Evolutionary conservation across 2,888 invertebrate species (phyloP).

Genomic region (Oscheius sp.): DNA sequence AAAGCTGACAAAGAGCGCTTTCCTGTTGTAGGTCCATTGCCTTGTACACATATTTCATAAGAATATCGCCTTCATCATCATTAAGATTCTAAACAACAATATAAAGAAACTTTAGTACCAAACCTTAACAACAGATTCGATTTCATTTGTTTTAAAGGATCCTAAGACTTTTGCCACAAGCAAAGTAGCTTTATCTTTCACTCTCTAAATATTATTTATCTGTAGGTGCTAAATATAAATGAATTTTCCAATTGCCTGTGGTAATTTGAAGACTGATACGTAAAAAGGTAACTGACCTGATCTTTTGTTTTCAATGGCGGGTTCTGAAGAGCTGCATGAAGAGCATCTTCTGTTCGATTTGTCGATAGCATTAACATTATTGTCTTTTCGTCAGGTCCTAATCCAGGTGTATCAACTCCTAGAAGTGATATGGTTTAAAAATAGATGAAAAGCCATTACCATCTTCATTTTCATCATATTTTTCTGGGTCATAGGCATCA

Average conservation of each 20-base stretch:
- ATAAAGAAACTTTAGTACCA: neutral
- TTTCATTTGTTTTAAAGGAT: slow-evolving; percentile 60
- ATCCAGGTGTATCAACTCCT: slow-evolving; percentile 46
- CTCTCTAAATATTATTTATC: slow-evolving; percentile 29
- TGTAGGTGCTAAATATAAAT: too few species aligned
- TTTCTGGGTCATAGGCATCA: slow-evolving; percentile 63
- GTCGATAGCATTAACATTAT: slow-evolving; percentile 42
- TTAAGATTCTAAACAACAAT: slow-evolving; percentile 34
- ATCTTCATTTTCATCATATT: slow-evolving; percentile 61
- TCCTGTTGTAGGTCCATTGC: slow-evolving; percentile 63
- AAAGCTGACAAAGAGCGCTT: slow-evolving; percentile 53
- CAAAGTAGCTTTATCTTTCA: slow-evolving; percentile 55
- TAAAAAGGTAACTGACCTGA: too few species aligned
- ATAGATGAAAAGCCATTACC: too few species aligned
- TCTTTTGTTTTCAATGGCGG: slow-evolving; percentile 63
- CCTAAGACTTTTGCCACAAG: slow-evolving; percentile 60
- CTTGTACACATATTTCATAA: slow-evolving; percentile 68
- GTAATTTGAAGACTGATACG: too few species aligned
- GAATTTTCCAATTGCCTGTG: neutral
- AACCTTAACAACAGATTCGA: slow-evolving; percentile 53
- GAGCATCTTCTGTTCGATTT: slow-evolving; percentile 58
- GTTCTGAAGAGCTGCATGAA: slow-evolving; percentile 57
- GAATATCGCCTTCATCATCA: slow-evolving; percentile 62
- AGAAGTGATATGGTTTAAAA: too few species aligned
- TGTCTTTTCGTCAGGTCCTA: slow-evolving; percentile 51